Percentiles rank a stretch among this genome's conserved stretches.
phyloP scores from a whole-genome alignment of 2,888 invertebrate species.

The Shargacucullia verbasci region DNA sequence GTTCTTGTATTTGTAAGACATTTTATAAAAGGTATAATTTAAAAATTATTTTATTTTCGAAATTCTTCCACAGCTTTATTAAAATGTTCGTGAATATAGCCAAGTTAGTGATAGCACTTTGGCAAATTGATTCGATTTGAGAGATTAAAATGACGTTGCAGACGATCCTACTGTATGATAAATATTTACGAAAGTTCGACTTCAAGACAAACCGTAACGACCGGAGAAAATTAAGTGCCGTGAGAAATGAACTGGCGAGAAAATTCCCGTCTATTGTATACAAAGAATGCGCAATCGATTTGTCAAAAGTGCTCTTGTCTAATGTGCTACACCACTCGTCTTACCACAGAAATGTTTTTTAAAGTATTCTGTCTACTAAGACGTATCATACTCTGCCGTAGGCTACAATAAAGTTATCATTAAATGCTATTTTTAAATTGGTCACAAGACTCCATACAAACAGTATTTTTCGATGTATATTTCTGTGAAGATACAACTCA shows the following conservation, averaged over 20 bases:
- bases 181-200: conserved; percentile 49
- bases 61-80: conserved; percentile 18
- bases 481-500: conserved; percentile 36
- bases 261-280: conserved; percentile 48
- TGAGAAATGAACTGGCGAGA: conserved; percentile 51
- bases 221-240: conserved; percentile 45
- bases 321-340: conserved; percentile 31
- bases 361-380: conserved; percentile 49
- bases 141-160: conserved; percentile 27
- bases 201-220: conserved; percentile 38
- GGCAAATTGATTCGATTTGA: conserved; percentile 39
- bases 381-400: conserved; percentile 25
- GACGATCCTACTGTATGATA: conserved; percentile 32
- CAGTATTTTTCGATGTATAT: conserved; percentile 23
- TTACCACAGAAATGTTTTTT: conserved; percentile 27
- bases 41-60: conserved; percentile 30
- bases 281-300: conserved; percentile 47
- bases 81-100: conserved; percentile 22
- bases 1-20: conserved; percentile 49
- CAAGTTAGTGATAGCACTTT: conserved; percentile 47
- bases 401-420: conserved; percentile 32
- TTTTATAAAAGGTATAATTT: conserved; percentile 34
- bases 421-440: conserved; percentile 40
- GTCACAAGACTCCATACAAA: conserved; percentile 15
- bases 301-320: conserved; percentile 46